Conservation (phyloP, 2,888 invertebrate genomes). For the Agrotis segetum region DNA sequence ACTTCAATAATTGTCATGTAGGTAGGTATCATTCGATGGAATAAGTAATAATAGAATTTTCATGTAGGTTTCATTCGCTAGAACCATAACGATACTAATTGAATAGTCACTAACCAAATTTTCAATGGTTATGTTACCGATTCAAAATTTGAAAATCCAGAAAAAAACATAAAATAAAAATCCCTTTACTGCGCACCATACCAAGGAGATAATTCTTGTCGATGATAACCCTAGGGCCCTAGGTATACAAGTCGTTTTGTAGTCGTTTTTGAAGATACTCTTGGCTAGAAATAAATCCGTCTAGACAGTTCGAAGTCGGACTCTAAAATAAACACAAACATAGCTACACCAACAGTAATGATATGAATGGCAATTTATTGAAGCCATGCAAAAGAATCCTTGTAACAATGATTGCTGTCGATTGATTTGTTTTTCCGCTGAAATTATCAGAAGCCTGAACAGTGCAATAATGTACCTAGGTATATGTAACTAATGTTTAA, state of each 20-base stretch:
- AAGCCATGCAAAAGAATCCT: conserved; percentile 35
- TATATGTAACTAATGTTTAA: background rate
- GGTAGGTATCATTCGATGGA: no score
- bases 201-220: background rate
- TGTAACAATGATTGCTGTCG: conserved; percentile 38
- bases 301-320: conserved; percentile 28
- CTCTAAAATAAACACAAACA: conserved; percentile 23
- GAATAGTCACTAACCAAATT: conserved; percentile 9
- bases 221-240: background rate
- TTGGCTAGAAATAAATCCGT: conserved; percentile 20
- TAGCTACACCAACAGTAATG: background rate
- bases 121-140: background rate
- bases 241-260: no score
- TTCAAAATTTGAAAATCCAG: background rate
- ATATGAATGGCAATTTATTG: conserved; percentile 23
- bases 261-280: background rate
- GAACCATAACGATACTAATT: background rate
- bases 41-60: no score
- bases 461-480: conserved; percentile 30
- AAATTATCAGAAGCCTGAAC: conserved; percentile 64
- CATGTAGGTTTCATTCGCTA: no score
- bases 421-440: conserved; percentile 50
- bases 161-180: no score
- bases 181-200: no score
- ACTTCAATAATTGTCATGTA: no score